These are phyloP conservation scores for Liodrosophila aerea DNA, from an alignment of 2,888 invertebrate genomes.

Conservation along the genomic window DNA sequence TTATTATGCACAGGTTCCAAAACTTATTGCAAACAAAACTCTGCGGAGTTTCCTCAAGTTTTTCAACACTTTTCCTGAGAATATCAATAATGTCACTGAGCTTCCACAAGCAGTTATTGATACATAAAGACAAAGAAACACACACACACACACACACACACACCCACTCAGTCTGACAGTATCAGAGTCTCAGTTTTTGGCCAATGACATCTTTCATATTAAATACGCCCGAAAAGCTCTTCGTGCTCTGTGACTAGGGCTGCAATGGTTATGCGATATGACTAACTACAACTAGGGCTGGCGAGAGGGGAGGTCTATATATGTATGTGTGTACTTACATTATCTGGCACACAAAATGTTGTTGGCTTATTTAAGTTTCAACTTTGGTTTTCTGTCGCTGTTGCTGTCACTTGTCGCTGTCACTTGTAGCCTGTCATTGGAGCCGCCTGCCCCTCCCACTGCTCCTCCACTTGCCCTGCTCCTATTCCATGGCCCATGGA, in stretches of 20 bases:
- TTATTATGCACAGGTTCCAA: background rate
- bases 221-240: too few relatives aligned
- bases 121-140: background rate
- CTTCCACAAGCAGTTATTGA: background rate
- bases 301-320: conserved; percentile 27
- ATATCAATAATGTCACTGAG: too few relatives aligned
- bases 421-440: conserved; percentile 35
- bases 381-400: conserved; percentile 43
- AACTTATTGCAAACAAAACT: background rate
- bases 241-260: too few relatives aligned
- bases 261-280: conserved; percentile 4
- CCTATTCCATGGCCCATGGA: background rate
- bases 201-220: too few relatives aligned
- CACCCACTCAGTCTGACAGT: background rate
- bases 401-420: conserved; percentile 24
- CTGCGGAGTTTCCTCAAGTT: too few relatives aligned
- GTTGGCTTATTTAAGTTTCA: conserved; percentile 62
- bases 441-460: conserved; percentile 12
- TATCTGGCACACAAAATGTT: conserved; percentile 35
- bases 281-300: background rate
- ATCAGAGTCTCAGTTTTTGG: too few relatives aligned
- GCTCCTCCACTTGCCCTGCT: background rate
- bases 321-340: conserved; percentile 60
- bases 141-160: background rate
- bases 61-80: too few relatives aligned